Conservation (phyloP, 2,113 vertebrate genomes). For the Tyrannus savana region DNA sequence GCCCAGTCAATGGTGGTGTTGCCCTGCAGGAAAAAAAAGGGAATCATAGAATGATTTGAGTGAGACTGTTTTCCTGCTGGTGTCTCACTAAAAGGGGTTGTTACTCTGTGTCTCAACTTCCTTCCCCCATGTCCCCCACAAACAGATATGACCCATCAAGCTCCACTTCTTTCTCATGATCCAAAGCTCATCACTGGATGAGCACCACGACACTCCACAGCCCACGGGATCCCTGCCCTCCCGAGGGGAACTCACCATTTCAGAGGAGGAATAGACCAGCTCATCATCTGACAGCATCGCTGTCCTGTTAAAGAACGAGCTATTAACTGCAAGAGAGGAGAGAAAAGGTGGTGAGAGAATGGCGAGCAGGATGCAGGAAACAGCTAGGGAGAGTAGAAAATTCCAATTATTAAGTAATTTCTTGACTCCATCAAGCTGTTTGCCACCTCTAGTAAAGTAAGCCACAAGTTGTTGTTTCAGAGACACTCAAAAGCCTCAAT, state of each 20-base stretch:
- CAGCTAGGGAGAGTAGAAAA: background rate
- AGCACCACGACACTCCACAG: fast-evolving
- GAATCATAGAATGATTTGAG: background rate
- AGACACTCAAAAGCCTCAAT: background rate
- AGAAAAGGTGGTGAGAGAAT: background rate
- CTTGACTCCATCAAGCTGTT: background rate
- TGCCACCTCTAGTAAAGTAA: background rate
- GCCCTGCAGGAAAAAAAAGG: slow-evolving; percentile 60
- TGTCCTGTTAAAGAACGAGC: slow-evolving; percentile 72
- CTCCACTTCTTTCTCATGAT: background rate
- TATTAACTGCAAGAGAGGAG: slow-evolving; percentile 81
- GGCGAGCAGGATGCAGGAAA: background rate
- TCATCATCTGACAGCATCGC: slow-evolving; percentile 45
- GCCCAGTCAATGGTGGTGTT: slow-evolving; percentile 84
- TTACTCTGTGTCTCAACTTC: background rate
- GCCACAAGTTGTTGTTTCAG: background rate
- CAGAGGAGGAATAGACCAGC: slow-evolving; percentile 70
- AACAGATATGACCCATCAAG: fast-evolving
- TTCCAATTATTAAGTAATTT: background rate
- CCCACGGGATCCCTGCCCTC: background rate
- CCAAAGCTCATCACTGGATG: background rate
- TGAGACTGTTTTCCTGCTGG: background rate
- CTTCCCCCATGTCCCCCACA: background rate
- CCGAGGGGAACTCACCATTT: slow-evolving; percentile 76
- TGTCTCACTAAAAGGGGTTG: background rate